Base-by-base conservation (phyloP, 1,140 invertebrate species). In the Eupeodes corollae region DNA sequence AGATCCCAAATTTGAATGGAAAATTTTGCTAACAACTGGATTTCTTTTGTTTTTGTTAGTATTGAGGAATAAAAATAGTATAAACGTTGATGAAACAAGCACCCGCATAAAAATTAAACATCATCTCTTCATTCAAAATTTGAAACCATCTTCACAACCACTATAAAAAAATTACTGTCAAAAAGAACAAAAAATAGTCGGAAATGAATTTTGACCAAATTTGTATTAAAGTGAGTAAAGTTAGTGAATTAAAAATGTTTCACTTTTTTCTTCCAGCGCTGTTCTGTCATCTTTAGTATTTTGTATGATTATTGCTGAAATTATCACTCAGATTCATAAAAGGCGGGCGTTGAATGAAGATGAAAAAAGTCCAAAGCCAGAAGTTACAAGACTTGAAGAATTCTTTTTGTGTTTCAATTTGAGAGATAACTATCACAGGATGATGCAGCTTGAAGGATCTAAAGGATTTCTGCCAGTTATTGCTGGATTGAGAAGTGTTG, bases 1-100 rank as follows among this genome's bases (percentile, higher is more conserved):
- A 50, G 47, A 40, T 48, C 52, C 50, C 21, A 34, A 52, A 56
- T 53, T 63, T 49, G 46, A 43, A 47, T 60, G 59, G 53, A 56
- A 49, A 44, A 49, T 53, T 49, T 50, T 58, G 9, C 42, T 19
- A 21, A 14, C 48, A 50, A 55, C 42, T 19, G 53, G 45, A 46
- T 47, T 34, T 47, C 40, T 52, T 34, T 42, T 50, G 43, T 34
- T 47, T 48, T 48, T 58, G 56, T 51, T 47, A 51, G 48, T 52
- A 39, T 35, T 35, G 3, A 15, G 21, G 18, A 2, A 21, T 6
- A 14, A 41, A 41, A 19, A 14, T 10, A 41, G 2, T 41, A 19
- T 14, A 39, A 39, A 39, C 13, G 13, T 39, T 39, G 10, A 34
- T 9, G 14, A 12, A 34, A 30, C 41, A 15, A 40, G 19, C 39